Evolutionary conservation across 2,113 vertebrate species (phyloP).

Genomic region (Prunella himalayana): DNA sequence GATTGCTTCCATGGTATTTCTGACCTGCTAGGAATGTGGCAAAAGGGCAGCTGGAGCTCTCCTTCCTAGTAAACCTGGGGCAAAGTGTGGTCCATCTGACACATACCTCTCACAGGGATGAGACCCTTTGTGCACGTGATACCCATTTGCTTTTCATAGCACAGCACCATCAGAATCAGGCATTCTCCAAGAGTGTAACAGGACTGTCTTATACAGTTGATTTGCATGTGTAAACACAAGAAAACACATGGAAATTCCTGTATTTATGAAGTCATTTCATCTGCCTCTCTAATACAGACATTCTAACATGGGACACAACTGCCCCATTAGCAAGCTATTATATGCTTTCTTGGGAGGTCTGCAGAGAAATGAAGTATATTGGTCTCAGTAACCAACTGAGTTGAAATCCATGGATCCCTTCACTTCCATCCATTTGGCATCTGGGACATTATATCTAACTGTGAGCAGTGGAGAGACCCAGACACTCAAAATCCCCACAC

Average conservation of each 20-base stretch:
- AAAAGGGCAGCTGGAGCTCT: conserved; percentile 26
- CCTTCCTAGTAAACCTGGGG: not conserved
- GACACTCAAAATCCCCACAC: not conserved
- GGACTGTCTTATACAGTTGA: not conserved
- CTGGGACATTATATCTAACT: not conserved
- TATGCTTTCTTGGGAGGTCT: not conserved
- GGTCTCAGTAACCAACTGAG: not conserved
- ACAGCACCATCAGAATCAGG: not conserved
- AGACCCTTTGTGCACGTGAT: not conserved
- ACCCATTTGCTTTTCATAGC: not conserved
- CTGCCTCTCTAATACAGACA: not conserved
- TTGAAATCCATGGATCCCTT: not conserved
- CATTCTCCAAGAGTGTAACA: not conserved
- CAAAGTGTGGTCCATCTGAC: conserved; percentile 10
- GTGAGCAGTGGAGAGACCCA: not conserved
- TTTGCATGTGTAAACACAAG: not conserved
- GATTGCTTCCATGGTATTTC: conserved; percentile 32
- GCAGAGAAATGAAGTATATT: not conserved
- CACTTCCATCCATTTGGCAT: not conserved
- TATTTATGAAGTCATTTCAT: not conserved
- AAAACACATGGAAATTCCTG: not conserved
- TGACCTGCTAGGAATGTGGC: conserved; percentile 17
- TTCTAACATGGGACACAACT: not conserved
- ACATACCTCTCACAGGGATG: not conserved
- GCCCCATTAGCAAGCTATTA: not conserved